Percentiles rank a stretch among this genome's conserved stretches.
Conservation (phyloP, 2,888 invertebrate genomes). For the Archaeoteleia sp. region DNA sequence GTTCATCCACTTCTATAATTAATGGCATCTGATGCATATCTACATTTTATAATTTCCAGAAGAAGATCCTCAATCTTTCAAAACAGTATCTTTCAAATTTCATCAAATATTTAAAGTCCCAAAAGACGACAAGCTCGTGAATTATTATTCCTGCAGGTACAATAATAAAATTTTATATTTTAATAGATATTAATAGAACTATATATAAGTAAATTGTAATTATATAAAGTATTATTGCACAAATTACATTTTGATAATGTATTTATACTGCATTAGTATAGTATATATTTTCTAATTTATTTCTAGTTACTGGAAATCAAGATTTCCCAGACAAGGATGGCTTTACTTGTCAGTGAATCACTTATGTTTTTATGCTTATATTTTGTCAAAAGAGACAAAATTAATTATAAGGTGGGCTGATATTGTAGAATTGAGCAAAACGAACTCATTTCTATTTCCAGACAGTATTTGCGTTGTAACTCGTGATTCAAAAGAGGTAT, state of each 20-base stretch:
- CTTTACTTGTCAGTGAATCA: constrained; percentile 97
- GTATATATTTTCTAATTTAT: constrained; percentile 12
- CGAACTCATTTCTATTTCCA: constrained; percentile 85
- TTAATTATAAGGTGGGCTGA: constrained; percentile 93
- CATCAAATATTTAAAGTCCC: constrained; percentile 92
- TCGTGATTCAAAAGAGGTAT: constrained; percentile 82
- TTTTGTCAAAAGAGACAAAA: constrained; percentile 93
- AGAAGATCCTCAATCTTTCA: constrained; percentile 88
- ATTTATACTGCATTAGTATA: background rate
- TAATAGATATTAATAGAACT: constrained; percentile 1
- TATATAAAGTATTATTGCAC: background rate
- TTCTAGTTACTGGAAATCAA: constrained; percentile 92
- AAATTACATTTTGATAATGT: background rate
- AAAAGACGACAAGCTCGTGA: constrained; percentile 95
- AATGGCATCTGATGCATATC: too few relatives aligned
- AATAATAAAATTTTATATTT: too few relatives aligned
- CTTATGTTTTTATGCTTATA: constrained; percentile 96
- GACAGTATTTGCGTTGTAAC: constrained; percentile 92
- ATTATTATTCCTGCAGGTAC: constrained; percentile 96
- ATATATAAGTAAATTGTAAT: background rate
- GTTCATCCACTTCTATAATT: too few relatives aligned
- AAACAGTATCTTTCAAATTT: constrained; percentile 88
- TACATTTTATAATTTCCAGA: constrained; percentile 80
- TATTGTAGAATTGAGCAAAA: constrained; percentile 86
- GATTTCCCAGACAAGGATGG: constrained; percentile 96